Evolutionary conservation across 2,888 invertebrate species (phyloP).

Genomic region (Ichneumoninae sp.): DNA sequence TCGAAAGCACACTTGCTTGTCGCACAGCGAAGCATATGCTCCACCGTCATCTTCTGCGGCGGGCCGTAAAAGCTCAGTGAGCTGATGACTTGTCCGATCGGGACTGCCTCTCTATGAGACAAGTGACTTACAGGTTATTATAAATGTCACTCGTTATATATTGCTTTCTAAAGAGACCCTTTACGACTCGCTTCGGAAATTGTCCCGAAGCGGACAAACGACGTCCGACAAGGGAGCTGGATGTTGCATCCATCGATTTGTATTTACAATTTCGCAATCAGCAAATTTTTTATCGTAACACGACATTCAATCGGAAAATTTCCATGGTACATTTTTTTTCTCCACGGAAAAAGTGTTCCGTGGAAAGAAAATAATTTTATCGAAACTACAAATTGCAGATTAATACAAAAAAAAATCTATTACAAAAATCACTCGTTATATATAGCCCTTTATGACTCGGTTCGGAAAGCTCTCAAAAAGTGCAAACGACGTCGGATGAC

Average conservation of each 20-base stretch:
- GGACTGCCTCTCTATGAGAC: slow-evolving; percentile 40
- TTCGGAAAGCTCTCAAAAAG: background rate
- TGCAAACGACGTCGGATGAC: background rate
- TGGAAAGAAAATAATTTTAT: background rate
- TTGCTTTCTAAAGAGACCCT: slow-evolving; percentile 20
- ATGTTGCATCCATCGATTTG: background rate
- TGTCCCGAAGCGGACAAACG: background rate
- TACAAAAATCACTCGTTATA: slow-evolving; percentile 49
- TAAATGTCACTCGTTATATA: slow-evolving; percentile 47
- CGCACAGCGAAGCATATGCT: slow-evolving; percentile 8
- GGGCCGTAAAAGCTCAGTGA: slow-evolving; percentile 58
- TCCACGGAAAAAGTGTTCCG: too few relatives aligned
- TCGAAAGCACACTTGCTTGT: slow-evolving; percentile 39
- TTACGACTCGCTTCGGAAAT: slow-evolving; percentile 6
- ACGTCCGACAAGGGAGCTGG: background rate
- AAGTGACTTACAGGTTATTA: slow-evolving; percentile 58
- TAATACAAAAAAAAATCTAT: background rate
- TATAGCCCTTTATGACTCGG: slow-evolving; percentile 2
- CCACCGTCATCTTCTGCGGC: slow-evolving; percentile 22
- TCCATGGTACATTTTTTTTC: too few relatives aligned
- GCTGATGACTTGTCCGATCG: slow-evolving; percentile 61
- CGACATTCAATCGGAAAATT: too few relatives aligned
- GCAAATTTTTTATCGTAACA: too few relatives aligned
- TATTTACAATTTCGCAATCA: background rate
- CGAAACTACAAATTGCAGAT: background rate